A percentile compares a stretch with the other conserved stretches of the same genome.
Evolutionary conservation across 2,797 vertebrate species (phyloP).

Genomic region (Spondyliosoma cantharus): DNA sequence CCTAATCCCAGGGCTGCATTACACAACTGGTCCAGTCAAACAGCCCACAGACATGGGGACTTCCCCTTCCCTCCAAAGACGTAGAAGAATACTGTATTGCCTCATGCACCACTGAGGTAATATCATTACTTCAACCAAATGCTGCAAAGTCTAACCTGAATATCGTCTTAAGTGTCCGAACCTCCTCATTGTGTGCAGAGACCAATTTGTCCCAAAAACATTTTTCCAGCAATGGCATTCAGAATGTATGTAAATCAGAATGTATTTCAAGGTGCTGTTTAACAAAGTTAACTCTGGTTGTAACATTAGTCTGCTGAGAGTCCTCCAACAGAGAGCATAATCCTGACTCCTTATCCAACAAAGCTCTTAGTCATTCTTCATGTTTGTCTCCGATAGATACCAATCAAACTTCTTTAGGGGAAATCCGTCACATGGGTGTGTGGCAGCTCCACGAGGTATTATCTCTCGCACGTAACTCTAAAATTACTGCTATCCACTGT

Average conservation of each 20-base stretch:
- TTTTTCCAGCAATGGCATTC: conserved; percentile 43
- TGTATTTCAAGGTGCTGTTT: conserved; percentile 36
- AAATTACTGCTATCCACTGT: conserved; percentile 62
- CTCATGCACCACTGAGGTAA: conserved; percentile 83
- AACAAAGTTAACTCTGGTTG: conserved; percentile 39
- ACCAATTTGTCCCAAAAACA: conserved; percentile 49
- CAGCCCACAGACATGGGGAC: conserved; percentile 81
- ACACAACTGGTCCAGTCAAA: conserved; percentile 81
- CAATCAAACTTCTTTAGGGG: conserved; percentile 65
- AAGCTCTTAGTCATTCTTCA: conserved; percentile 60
- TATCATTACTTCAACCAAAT: conserved; percentile 81
- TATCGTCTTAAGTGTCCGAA: conserved; percentile 58
- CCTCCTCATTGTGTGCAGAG: conserved; percentile 53
- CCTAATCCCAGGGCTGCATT: conserved; percentile 87
- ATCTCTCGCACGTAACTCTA: conserved; percentile 73
- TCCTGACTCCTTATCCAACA: conserved; percentile 50
- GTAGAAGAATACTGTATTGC: conserved; percentile 80
- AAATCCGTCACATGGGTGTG: conserved; percentile 69
- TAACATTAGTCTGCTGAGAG: conserved; percentile 54
- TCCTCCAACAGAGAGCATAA: conserved; percentile 36
- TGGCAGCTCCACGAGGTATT: conserved; percentile 58
- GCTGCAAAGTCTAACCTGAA: conserved; percentile 72
- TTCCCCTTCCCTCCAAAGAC: conserved; percentile 84
- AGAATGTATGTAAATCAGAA: conserved; percentile 48
- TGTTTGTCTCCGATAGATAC: conserved; percentile 56